These are phyloP conservation scores for Podocnemis expansa DNA, from an alignment of 2,113 vertebrate species.

Conservation along the genomic window DNA sequence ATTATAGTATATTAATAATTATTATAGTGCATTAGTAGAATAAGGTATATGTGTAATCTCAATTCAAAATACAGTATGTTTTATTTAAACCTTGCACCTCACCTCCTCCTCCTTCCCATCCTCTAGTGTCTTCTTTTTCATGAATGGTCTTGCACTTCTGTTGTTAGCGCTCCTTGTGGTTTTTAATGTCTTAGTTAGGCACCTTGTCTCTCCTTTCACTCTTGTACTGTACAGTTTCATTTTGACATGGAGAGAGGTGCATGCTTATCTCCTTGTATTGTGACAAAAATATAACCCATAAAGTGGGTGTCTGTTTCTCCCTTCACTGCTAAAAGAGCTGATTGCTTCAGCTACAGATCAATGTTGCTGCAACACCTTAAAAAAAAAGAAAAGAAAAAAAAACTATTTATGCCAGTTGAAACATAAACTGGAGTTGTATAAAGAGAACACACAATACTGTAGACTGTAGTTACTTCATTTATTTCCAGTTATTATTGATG, in stretches of 20 bases:
- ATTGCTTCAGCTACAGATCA: slow-evolving; percentile 19
- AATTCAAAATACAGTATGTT: neutral
- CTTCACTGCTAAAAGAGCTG: neutral
- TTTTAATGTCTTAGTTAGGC: slow-evolving; percentile 67
- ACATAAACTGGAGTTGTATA: slow-evolving; percentile 59
- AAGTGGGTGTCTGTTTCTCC: rapidly evolving
- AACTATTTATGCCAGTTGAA: neutral
- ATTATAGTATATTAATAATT: too few species aligned
- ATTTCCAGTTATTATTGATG: slow-evolving; percentile 76
- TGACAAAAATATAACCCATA: slow-evolving; percentile 1
- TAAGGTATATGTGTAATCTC: slow-evolving; percentile 17
- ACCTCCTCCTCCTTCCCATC: neutral
- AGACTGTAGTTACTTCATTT: slow-evolving; percentile 63
- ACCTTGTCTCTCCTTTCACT: slow-evolving; percentile 50
- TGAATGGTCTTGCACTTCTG: neutral
- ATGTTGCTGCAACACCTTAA: slow-evolving; percentile 29
- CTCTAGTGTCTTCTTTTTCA: slow-evolving; percentile 42
- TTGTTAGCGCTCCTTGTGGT: slow-evolving; percentile 5
- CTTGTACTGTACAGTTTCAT: slow-evolving; percentile 47
- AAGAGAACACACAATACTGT: slow-evolving; percentile 45
- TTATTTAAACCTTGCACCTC: slow-evolving; percentile 43
- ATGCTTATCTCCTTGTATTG: slow-evolving; percentile 1
- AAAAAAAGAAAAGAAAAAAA: too few species aligned
- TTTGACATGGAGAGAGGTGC: neutral
- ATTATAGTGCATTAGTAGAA: slow-evolving; percentile 14